Base-by-base conservation (phyloP, 1,140 invertebrate genomes). In the Pinna nobilis region DNA sequence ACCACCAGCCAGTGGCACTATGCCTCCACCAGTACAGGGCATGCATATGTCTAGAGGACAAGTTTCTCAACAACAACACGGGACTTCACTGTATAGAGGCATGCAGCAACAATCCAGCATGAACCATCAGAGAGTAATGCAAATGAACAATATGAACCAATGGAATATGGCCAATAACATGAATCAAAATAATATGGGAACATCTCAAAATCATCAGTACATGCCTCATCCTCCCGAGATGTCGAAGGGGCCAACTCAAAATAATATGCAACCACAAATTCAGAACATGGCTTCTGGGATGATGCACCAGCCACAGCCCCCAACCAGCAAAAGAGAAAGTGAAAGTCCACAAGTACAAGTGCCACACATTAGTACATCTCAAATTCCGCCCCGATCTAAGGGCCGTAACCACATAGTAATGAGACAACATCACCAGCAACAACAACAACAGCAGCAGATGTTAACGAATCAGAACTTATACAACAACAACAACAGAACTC, bases 341-440 rank as follows among this genome's bases (percentile, higher is more conserved):
- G 66, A 82, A 11, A 86, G 83, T 72, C 87, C 87, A 1, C 82
- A 86, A 78, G 86, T 88, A 20, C 87, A 88, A 64, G 87, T 88
- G 15, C 87, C 87, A n/a, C 85, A 86, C 70, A 87, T 88, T 25
- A 87, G 86, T 66, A 86, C 86, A 71, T 87, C 87, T 35, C 85
- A 87, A 66, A 86, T 88, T 37, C 85, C 86, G 63, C 78, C 86
- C n/a, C 76, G 82, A 50, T 82, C 82, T n/a, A 88, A 87, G 66
- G 83, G 84, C 50, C 70, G 81, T 47, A 78, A 78, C 37, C 80
- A 79, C 37, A 70, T 79, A 59, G 75, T 80, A 30, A 73, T 76
- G 67, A 72, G 50, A 39, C 82, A 76, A 35, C 77, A 73, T 51
- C 70, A 78, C 47, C 74, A 75, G n/a, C 66, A 67, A 47, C n/a